Evolutionary conservation across 1,140 invertebrate species (phyloP), one percentile per base, ranked within the genome.

Genomic region (Phortica variegata): DNA sequence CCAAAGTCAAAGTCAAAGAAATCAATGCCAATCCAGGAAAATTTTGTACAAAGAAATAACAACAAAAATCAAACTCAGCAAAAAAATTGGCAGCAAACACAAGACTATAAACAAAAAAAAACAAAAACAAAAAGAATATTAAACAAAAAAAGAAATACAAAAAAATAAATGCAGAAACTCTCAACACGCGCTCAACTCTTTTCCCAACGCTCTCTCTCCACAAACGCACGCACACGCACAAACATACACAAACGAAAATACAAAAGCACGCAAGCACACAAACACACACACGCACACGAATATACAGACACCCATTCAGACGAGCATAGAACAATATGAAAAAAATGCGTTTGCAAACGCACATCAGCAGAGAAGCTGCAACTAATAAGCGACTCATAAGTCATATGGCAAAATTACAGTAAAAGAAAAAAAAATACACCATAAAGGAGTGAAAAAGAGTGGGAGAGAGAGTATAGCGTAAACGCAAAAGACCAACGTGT

Each of bases 11-110:
- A 31, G 16, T 43, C 13, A 26, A 43, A 17, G 40, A 37, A 38
- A 42, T 54, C 44, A 49, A 53, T 56, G 51, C 43, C 54, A 54
- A 54, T 46, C 47, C 46, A 45, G 33, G 41, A 54, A 49, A 56
- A 43, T 55, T n/a, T 4, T 55, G 53, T 45, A 52, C 44, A 52
- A 41, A 21, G 42, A 40, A 44, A 18, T 23, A 45, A 49, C 34
- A 38, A 29, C 41, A 52, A 18, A 12, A 19, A 36, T 5, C 36
- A 56, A 56, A 34, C 44, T 44, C 41, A 44, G 45, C 12, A 32
- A 33, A 47, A 47, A 52, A 21, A 42, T 8, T n/a, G n/a, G 31
- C 31, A 20, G 16, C 32, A 15, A 36, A n/a, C 13, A 20, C 36
- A 37, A 23, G 38, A 18, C 17, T 10, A n/a, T 21, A 23, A 31